Conservation (phyloP, 2,113 vertebrate species). For the Heteronetta atricapilla region DNA sequence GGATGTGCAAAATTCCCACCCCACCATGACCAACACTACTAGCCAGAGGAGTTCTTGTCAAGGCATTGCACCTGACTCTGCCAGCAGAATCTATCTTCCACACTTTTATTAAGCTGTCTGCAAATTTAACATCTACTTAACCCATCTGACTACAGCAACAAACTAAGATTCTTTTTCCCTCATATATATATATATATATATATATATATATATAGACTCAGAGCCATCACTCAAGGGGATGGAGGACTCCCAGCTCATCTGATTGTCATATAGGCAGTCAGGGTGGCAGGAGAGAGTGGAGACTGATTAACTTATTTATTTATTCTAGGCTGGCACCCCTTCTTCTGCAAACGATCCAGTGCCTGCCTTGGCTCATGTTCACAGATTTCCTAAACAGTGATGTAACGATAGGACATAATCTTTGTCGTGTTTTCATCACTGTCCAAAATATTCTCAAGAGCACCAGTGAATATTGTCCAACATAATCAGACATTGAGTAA, state of each 20-base stretch:
- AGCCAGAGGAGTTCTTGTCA: not conserved
- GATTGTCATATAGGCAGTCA: not conserved
- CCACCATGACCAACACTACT: accelerated
- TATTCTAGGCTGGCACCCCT: not conserved
- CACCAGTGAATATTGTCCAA: conserved; percentile 12
- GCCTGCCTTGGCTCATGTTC: conserved; percentile 22
- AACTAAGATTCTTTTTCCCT: not conserved
- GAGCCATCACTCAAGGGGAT: not conserved
- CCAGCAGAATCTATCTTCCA: not conserved
- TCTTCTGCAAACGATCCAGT: not conserved
- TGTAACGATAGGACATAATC: conserved; percentile 19
- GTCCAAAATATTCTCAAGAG: conserved; percentile 27
- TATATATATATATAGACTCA: accelerated
- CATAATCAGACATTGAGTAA: conserved; percentile 70
- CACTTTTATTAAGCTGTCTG: not conserved
- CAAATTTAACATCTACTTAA: not conserved
- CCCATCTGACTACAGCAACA: not conserved
- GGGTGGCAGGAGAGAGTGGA: not conserved
- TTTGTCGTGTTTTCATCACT: conserved; percentile 20
- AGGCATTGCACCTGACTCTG: not conserved
- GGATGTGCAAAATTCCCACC: not conserved
- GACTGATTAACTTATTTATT: not conserved
- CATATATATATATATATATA: not conserved
- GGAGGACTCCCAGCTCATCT: not conserved
- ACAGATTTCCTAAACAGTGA: not conserved